phyloP scores from a whole-genome alignment of 1,140 invertebrate genomes.

The Gonatopus flavifemur region DNA sequence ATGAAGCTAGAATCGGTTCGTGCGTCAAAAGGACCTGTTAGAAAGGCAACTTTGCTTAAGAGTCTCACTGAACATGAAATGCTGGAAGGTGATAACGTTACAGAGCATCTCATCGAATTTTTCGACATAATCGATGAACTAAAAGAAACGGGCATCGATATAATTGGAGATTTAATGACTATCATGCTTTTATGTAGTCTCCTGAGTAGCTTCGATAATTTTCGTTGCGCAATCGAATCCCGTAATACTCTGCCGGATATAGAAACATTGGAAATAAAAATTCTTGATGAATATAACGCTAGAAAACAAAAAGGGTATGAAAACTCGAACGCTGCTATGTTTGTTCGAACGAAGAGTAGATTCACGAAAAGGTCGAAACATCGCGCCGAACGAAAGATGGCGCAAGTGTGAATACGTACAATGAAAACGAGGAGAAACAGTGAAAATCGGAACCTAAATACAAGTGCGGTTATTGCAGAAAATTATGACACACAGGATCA shows the following conservation, averaged over 20 bases:
- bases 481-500: neutral
- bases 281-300: neutral
- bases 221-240: neutral
- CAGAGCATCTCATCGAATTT: constrained; percentile 12
- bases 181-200: neutral
- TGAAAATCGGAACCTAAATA: neutral
- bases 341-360: neutral
- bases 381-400: neutral
- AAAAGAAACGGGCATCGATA: neutral
- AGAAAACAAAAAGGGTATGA: neutral
- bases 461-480: neutral
- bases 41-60: constrained; percentile 13
- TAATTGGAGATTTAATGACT: neutral
- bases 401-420: neutral
- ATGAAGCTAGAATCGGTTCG: constrained; percentile 11
- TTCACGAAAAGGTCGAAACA: neutral
- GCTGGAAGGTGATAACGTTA: constrained; percentile 2
- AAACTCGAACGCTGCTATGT: neutral
- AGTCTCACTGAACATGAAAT: constrained; percentile 5
- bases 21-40: constrained; percentile 9
- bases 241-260: neutral
- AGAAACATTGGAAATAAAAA: constrained; percentile 1
- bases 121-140: constrained; percentile 5
- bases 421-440: neutral
- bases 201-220: neutral